Evolutionary conservation across 2,888 invertebrate species (phyloP), one percentile per base, ranked within the genome.

Genomic region (Chloroclysta siterata): DNA sequence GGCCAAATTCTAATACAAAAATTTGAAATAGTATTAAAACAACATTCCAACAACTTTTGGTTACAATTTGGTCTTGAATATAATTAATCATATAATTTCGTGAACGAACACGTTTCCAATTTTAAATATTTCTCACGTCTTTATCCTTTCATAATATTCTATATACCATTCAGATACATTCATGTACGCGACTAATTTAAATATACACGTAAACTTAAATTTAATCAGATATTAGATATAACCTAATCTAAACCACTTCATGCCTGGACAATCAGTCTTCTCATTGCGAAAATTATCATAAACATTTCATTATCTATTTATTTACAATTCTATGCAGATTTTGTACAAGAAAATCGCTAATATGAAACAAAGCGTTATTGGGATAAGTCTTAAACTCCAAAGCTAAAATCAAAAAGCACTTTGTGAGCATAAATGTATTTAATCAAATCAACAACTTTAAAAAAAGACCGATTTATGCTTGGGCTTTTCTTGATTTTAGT

Each of bases 201-300:
- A 82, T 79, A 78, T 80, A 85, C 81, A 84, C 73, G 75, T 83
- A 83, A 88, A 89, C 85, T 86, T 88, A 88, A 89, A 85, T 81
- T 83, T 86, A 85, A 77, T 82, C 78, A 75, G 82, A 83, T 84
- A 83, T n/a, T n/a, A n/a, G n/a, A n/a, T n/a, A 82, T 80, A 81
- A 87, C 81, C 85, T 89, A 90, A 85, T 74, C 85, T 89, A 86
- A 77, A 84, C 83, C 89, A 85, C 85, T 82, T 85, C 90, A 87
- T 82, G 86, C 88, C 83, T 84, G 89, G 89, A 88, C 90, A 85
- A 88, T 92, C 92, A 92, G 92, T 92, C 92, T 92, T 92, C 89
- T 92, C 90, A 86, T 90, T 90, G 89, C 90, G 83, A 89, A 90
- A 90, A 90, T 91, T 89, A 89, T 87, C 82, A 86, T 89, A 88